These are phyloP conservation scores for Eupithecia abbreviata DNA, from an alignment of 2,888 invertebrate species.

Conservation along the genomic window DNA sequence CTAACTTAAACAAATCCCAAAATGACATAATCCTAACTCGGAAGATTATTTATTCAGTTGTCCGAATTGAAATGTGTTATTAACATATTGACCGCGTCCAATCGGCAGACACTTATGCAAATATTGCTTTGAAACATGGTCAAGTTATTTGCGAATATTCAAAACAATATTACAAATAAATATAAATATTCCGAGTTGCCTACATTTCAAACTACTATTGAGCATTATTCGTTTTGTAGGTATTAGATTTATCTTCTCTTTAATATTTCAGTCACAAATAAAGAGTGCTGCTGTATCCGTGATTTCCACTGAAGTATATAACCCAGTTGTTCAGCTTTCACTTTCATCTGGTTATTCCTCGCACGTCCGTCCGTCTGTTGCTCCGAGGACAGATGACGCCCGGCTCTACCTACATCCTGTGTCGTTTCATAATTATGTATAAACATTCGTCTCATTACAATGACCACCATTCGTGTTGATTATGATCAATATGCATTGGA, in stretches of 20 bases:
- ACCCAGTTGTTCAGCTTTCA: conserved; percentile 35
- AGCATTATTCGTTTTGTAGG: background rate
- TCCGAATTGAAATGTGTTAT: conserved; percentile 39
- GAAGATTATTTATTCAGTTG: conserved; percentile 36
- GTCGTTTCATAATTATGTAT: conserved; percentile 14
- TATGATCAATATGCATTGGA: conserved; percentile 18
- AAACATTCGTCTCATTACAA: conserved; percentile 5
- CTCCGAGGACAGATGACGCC: background rate
- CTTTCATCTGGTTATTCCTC: conserved; percentile 24
- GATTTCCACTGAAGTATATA: conserved; percentile 22
- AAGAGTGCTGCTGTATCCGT: conserved; percentile 12
- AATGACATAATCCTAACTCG: conserved; percentile 29
- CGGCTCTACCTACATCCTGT: background rate
- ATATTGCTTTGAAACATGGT: background rate
- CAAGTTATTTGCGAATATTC: background rate
- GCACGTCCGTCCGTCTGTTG: conserved; percentile 19
- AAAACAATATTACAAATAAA: background rate
- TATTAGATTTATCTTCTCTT: background rate
- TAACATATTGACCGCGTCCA: conserved; percentile 33
- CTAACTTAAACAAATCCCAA: conserved; percentile 5
- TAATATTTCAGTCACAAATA: background rate
- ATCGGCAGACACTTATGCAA: conserved; percentile 17
- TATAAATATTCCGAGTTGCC: background rate
- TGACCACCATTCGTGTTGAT: background rate
- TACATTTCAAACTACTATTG: background rate